Evolutionary conservation across 2,797 vertebrate species (phyloP).

Genomic region (Cyclopterus lumpus): DNA sequence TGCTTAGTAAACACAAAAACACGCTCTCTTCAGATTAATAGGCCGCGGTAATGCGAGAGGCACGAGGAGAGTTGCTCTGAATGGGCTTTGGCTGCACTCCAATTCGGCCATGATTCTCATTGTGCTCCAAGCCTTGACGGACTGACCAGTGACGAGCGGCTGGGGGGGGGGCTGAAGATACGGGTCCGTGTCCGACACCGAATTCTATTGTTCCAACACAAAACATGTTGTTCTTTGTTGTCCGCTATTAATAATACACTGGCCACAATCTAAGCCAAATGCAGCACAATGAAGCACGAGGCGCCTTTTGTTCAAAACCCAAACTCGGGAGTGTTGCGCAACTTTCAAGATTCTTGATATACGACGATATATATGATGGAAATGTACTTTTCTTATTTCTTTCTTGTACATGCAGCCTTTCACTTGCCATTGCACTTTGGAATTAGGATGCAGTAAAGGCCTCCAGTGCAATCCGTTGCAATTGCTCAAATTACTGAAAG

Average conservation of each 20-base stretch:
- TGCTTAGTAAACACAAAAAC: slow-evolving; percentile 93
- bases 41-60: slow-evolving; percentile 69
- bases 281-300: slow-evolving; percentile 21
- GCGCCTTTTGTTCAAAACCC: slow-evolving; percentile 10
- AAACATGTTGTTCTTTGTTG: slow-evolving; percentile 77
- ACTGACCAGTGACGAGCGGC: slow-evolving; percentile 57
- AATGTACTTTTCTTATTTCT: neutral
- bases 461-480: neutral
- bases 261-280: slow-evolving; percentile 66
- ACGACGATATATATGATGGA: neutral
- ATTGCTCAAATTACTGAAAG: neutral
- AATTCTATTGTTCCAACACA: slow-evolving; percentile 68
- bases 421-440: neutral
- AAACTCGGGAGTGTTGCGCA: slow-evolving; percentile 6
- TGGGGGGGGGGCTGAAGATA: slow-evolving; percentile 29
- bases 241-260: slow-evolving; percentile 72
- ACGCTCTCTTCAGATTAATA: slow-evolving; percentile 76
- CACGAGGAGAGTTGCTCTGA: slow-evolving; percentile 68
- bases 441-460: neutral
- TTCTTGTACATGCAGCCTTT: neutral
- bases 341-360: slow-evolving; percentile 12
- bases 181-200: slow-evolving; percentile 56
- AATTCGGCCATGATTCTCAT: slow-evolving; percentile 70
- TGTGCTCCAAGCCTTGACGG: slow-evolving; percentile 68
- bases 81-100: slow-evolving; percentile 76